These are phyloP conservation scores for Paralinhomoeus sp. DNA, from an alignment of 2,888 invertebrate genomes.

Conservation along the genomic window DNA sequence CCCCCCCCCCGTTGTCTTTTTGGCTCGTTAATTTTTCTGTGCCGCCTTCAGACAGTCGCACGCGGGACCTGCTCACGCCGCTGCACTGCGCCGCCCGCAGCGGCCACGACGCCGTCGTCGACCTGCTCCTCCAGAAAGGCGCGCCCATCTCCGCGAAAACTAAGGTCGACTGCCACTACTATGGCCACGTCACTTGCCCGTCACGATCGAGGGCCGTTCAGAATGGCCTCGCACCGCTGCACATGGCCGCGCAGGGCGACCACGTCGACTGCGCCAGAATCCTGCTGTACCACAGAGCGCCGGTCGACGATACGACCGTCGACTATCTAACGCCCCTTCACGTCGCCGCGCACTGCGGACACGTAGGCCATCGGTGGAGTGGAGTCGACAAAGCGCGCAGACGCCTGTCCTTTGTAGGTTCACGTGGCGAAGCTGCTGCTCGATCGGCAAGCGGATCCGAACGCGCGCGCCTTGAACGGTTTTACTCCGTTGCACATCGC, in stretches of 20 bases:
- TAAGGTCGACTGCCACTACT: slow-evolving; percentile 26
- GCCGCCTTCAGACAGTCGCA: no score
- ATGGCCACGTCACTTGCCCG: no score
- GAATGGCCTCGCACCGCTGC: slow-evolving; percentile 67
- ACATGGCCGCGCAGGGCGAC: slow-evolving; percentile 98
- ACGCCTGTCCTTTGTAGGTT: slow-evolving; percentile 39
- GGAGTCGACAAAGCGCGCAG: no score
- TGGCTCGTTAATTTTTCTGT: slow-evolving; percentile 43
- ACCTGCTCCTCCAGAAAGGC: slow-evolving; percentile 70
- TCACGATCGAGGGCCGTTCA: slow-evolving; percentile 14
- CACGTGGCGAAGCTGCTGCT: slow-evolving; percentile 79
- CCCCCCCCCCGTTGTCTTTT: no score
- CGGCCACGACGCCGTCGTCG: slow-evolving; percentile 90
- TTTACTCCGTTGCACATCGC: slow-evolving; percentile 97
- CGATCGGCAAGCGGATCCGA: slow-evolving; percentile 91
- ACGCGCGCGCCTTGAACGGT: slow-evolving; percentile 84
- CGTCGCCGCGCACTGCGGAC: slow-evolving; percentile 32
- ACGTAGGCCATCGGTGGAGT: no score
- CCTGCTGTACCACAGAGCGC: slow-evolving; percentile 74
- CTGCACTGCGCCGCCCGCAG: slow-evolving; percentile 92
- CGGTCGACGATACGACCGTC: slow-evolving; percentile 94
- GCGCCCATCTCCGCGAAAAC: slow-evolving; percentile 94
- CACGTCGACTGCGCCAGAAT: slow-evolving; percentile 92
- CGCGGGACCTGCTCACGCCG: slow-evolving; percentile 44
- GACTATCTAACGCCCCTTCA: slow-evolving; percentile 94